Conservation (phyloP, 2,113 vertebrate species). For the Stictonetta naevosa region DNA sequence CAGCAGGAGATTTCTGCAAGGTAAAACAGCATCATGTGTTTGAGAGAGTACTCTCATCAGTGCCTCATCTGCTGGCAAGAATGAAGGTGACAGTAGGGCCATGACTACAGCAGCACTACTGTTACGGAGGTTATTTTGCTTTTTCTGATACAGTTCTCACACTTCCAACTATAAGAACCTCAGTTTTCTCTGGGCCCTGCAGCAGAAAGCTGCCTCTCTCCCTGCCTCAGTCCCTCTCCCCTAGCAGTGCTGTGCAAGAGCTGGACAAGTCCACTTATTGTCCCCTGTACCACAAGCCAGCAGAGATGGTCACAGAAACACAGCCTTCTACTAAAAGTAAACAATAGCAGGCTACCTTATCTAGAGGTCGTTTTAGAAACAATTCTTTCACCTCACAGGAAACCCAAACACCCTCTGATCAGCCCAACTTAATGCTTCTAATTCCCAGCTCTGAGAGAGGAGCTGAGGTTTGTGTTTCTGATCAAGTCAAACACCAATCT, state of each 20-base stretch:
- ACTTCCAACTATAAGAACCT: background rate
- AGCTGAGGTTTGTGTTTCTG: background rate
- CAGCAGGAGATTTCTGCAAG: background rate
- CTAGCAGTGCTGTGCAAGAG: background rate
- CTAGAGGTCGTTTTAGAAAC: background rate
- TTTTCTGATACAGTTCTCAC: background rate
- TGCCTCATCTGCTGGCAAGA: background rate
- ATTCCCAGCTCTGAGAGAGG: slow-evolving; percentile 2
- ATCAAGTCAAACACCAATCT: background rate
- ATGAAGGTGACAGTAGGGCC: background rate
- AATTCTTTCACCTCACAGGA: background rate
- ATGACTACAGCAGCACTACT: background rate
- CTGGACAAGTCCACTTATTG: background rate
- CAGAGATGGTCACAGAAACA: background rate
- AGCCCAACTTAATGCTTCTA: background rate
- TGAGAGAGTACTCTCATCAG: background rate
- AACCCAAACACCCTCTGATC: background rate
- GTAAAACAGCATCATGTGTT: background rate
- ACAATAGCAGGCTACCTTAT: background rate
- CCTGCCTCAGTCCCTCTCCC: background rate
- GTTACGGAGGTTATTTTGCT: background rate
- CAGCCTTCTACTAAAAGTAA: background rate
- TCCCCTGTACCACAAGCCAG: background rate
- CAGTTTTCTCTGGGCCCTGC: background rate
- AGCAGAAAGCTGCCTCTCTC: background rate